Percentiles rank a stretch among this genome's conserved stretches.
Conservation (phyloP, 2,888 invertebrate species). For the Leptogaster cylindrica region DNA sequence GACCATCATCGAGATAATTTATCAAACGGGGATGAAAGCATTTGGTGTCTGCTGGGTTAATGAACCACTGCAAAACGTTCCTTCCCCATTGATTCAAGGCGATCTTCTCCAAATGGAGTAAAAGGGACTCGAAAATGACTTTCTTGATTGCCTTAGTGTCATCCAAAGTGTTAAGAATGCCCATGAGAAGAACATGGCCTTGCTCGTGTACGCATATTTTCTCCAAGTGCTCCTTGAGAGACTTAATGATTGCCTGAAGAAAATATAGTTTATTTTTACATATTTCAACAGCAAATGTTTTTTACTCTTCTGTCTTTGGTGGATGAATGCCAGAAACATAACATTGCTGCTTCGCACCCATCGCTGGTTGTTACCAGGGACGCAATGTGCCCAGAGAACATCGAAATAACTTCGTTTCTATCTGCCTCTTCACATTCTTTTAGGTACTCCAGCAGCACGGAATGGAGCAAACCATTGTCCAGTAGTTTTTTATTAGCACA, state of each 20-base stretch:
- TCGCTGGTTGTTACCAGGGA: slow-evolving; percentile 76
- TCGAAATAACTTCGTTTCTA: slow-evolving; percentile 76
- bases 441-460: slow-evolving; percentile 82
- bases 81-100: slow-evolving; percentile 81
- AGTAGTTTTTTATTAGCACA: slow-evolving; percentile 76
- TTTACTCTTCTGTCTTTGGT: slow-evolving; percentile 77
- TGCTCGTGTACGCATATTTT: slow-evolving; percentile 85
- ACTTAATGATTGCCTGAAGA: slow-evolving; percentile 81
- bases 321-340: slow-evolving; percentile 87
- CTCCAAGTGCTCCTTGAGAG: slow-evolving; percentile 82
- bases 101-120: slow-evolving; percentile 71
- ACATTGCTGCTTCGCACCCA: slow-evolving; percentile 80
- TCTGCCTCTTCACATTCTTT: slow-evolving; percentile 74
- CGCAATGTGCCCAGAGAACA: slow-evolving; percentile 71
- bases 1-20: slow-evolving; percentile 75
- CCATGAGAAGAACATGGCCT: slow-evolving; percentile 81
- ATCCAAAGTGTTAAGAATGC: slow-evolving; percentile 87
- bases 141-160: slow-evolving; percentile 92
- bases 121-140: slow-evolving; percentile 74
- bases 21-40: slow-evolving; percentile 85
- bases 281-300: not conserved
- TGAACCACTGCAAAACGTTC: slow-evolving; percentile 85
- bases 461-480: slow-evolving; percentile 77
- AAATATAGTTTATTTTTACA: not conserved
- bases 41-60: slow-evolving; percentile 79